Base-by-base conservation (phyloP, 2,797 vertebrate genomes). In the Kryptopterus vitreolus region DNA sequence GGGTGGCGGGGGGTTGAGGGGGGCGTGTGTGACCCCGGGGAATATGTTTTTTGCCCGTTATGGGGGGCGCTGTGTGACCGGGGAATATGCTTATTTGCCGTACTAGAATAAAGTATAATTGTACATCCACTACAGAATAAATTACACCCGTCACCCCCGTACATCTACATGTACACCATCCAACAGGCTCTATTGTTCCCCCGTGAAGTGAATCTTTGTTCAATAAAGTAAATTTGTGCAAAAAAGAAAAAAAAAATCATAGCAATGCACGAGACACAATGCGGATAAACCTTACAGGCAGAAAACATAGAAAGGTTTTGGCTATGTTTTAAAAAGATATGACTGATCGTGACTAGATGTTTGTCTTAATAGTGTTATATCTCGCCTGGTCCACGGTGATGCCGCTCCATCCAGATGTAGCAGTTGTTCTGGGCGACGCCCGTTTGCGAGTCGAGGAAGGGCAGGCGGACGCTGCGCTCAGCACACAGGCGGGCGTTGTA, bases 361-460 rank as follows among this genome's bases (percentile, higher is more conserved):
- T 35, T 5, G 10, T 18, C 16, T 16, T 26, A 6, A 1, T 63
- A n/a, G 38, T 52, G 43, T 6, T 53, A 52, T 11, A 50, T 38
- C 93, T 86, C 86, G 98, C 97, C 97, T 85, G 97, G 97, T 84
- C 96, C 96, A 77, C 97, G 94, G 86, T 99, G 97, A 89, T 97
- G 94, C 83, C 96, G 96, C 86, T 99, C 97, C 97, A 98, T 99
- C 97, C 97, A 99, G 92, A 99, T 98, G 93, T 98, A 98, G 93
- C 97, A 99, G 92, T 99, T 99, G 93, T 98, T 99, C 90, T 99
- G 97, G 80, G 97, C 97, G 46, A 98, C 97, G 0, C 97, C 96
- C 0, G 97, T 99, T 31, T 99, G 97, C 0, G 97, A 99, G 91
- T 99, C 96, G 84, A 99, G 93, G 89, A 99, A 99, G 31, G 97